Percentiles rank a stretch among this genome's conserved stretches.
Conservation (phyloP, 2,888 invertebrate species). For the Balanococcus diminutus region DNA sequence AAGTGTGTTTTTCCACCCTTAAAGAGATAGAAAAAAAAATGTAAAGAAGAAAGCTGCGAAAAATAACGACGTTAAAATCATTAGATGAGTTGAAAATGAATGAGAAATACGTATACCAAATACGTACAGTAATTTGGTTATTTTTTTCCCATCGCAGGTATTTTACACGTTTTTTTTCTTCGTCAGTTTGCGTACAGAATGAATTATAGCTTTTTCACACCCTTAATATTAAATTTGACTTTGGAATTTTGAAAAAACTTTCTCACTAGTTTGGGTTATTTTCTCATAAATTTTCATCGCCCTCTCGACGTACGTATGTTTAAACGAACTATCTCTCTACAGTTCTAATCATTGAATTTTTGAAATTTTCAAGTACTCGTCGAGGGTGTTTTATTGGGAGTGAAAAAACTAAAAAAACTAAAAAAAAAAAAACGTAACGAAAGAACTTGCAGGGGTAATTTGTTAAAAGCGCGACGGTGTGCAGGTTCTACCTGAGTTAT, state of each 20-base stretch:
- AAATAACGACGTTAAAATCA: neutral
- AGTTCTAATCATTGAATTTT: constrained; percentile 33
- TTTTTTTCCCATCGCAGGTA: neutral
- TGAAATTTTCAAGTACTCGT: constrained; percentile 34
- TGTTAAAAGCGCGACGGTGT: constrained; percentile 38
- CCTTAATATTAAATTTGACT: constrained; percentile 38
- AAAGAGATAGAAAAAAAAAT: neutral
- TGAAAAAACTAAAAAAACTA: neutral
- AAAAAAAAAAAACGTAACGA: neutral
- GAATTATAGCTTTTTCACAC: constrained; percentile 36
- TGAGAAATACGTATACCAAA: constrained; percentile 6
- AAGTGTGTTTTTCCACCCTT: neutral
- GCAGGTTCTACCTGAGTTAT: neutral
- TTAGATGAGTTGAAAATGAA: constrained; percentile 7
- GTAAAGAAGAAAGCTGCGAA: neutral
- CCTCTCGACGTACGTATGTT: no score
- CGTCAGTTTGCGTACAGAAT: neutral
- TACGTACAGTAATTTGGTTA: constrained; percentile 25
- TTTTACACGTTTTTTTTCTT: neutral
- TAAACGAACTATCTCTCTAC: constrained; percentile 18
- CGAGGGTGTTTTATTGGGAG: constrained; percentile 7
- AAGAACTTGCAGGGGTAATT: constrained; percentile 23
- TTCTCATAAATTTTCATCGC: constrained; percentile 36
- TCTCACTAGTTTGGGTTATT: constrained; percentile 29
- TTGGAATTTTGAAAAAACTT: constrained; percentile 24